These are phyloP conservation scores for Numida meleagris DNA, from an alignment of 2,113 vertebrate genomes.

Conservation along the genomic window DNA sequence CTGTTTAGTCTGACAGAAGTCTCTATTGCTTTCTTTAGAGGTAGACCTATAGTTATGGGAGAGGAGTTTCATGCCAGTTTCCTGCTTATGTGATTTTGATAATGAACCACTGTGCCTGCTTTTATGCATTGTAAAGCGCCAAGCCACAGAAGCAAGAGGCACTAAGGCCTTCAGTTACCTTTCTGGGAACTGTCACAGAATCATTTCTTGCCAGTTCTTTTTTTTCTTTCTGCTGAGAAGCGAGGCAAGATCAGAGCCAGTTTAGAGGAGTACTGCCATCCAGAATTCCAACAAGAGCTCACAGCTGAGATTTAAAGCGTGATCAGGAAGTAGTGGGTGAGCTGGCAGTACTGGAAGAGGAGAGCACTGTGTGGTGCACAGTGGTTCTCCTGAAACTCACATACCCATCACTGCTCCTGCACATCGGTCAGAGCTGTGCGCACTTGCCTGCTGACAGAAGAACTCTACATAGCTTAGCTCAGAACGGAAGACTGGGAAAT, in stretches of 20 bases:
- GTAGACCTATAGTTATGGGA: neutral
- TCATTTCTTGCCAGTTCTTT: neutral
- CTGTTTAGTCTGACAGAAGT: neutral
- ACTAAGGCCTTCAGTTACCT: neutral
- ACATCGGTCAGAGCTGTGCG: neutral
- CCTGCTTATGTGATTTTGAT: neutral
- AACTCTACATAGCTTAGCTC: neutral
- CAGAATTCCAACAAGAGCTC: neutral
- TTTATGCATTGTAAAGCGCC: conserved; percentile 2
- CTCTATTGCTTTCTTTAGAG: neutral
- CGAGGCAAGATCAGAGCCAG: neutral
- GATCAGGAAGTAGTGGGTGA: neutral
- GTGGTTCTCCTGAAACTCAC: neutral
- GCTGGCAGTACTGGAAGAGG: neutral
- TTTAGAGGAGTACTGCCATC: neutral
- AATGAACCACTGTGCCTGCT: neutral
- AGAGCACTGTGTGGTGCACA: neutral
- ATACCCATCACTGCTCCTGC: neutral
- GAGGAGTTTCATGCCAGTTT: neutral
- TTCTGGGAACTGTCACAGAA: neutral
- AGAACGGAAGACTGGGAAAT: neutral
- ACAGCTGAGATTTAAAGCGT: neutral
- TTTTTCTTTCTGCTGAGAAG: neutral
- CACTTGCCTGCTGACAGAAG: neutral
- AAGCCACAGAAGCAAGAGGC: neutral